Evolutionary conservation across 2,888 invertebrate genomes (phyloP).

Genomic region (Ametastegia equiseti): DNA sequence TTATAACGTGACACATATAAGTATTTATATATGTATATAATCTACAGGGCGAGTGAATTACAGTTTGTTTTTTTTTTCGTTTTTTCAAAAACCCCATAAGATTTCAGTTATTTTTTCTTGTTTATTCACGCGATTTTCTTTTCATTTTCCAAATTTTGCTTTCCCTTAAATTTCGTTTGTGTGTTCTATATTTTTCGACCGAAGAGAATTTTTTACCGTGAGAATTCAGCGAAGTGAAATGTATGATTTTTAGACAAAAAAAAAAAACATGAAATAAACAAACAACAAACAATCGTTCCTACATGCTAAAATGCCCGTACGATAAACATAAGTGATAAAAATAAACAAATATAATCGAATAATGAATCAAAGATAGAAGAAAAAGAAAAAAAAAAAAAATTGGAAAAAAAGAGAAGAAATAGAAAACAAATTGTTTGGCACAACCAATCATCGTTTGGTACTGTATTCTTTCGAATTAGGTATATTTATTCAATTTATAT

Average conservation of each 20-base stretch:
- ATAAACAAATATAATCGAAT: background rate
- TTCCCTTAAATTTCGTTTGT: background rate
- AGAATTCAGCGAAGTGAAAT: background rate
- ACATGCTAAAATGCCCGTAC: constrained; percentile 4
- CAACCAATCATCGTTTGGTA: constrained; percentile 67
- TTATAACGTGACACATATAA: constrained; percentile 22
- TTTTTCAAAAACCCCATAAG: background rate
- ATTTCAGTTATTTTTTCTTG: background rate
- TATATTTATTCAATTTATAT: constrained; percentile 51
- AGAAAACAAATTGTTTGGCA: constrained; percentile 62
- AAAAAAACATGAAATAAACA: background rate
- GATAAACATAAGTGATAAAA: background rate
- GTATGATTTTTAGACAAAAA: background rate
- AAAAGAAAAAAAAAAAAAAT: constrained; percentile 40
- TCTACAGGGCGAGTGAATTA: background rate
- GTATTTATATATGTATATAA: constrained; percentile 6
- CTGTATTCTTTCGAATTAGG: constrained; percentile 55
- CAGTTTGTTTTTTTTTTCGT: too few relatives aligned
- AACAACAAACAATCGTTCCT: background rate
- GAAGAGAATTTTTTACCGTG: background rate
- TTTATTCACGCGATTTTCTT: background rate
- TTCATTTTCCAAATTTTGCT: background rate
- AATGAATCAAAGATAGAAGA: constrained; percentile 21
- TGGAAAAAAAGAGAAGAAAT: constrained; percentile 43
- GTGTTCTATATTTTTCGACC: background rate